Conservation (phyloP, 1,140 invertebrate species). For the Micrasema longulum region DNA sequence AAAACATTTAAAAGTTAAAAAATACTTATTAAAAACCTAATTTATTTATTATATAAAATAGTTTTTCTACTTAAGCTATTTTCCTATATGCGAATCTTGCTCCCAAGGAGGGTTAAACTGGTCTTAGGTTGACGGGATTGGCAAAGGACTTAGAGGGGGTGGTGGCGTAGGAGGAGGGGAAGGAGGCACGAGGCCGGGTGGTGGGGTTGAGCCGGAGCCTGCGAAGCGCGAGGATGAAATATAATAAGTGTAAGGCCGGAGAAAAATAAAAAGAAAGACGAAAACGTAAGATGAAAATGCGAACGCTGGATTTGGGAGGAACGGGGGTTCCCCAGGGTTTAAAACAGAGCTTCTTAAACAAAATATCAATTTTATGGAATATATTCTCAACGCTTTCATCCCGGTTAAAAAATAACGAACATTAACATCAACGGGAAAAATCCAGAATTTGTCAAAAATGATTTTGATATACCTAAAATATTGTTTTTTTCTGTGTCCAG, state of each 20-base stretch:
- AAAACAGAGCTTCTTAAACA: not conserved
- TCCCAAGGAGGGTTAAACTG: conserved; percentile 24
- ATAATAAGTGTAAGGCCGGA: conserved; percentile 51
- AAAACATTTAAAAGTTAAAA: no score
- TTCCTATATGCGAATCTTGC: no score
- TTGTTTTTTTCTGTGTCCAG: no score
- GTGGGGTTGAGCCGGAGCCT: conserved; percentile 16
- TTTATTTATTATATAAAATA: no score
- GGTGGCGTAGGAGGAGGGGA: not conserved
- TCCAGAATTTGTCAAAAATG: no score
- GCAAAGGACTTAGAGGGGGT: not conserved
- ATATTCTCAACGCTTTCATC: no score
- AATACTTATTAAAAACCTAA: no score
- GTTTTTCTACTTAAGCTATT: not conserved
- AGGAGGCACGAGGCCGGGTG: not conserved
- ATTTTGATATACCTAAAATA: no score
- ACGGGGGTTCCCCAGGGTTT: conserved; percentile 2
- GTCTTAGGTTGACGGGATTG: conserved; percentile 31
- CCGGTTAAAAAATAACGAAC: no score
- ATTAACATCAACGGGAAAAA: no score
- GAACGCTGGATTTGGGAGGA: conserved; percentile 38
- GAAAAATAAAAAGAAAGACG: conserved; percentile 45
- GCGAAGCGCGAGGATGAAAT: conserved; percentile 47
- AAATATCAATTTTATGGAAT: no score
- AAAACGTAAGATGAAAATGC: conserved; percentile 47